These are phyloP conservation scores for Heliocidaris erythrogramma DNA, from an alignment of 35 echinoderm and acorn worm species.

Conservation along the genomic window DNA sequence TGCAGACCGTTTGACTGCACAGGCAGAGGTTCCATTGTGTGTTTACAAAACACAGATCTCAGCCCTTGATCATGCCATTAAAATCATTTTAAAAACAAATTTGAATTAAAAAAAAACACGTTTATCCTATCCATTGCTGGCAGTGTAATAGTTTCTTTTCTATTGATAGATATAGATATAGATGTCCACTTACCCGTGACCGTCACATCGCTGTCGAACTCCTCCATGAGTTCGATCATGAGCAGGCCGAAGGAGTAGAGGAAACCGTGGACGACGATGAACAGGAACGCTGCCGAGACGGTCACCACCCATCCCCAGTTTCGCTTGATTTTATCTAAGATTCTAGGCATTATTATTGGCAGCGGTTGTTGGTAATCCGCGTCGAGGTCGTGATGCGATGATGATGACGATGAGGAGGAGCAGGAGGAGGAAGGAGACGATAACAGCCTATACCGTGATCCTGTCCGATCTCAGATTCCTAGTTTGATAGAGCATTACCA, in stretches of 20 bases:
- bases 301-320: not conserved
- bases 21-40: too few species aligned
- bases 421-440: not conserved
- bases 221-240: not conserved
- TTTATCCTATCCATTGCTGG: too few species aligned
- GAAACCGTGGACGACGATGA: conserved; percentile 1
- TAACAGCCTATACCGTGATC: not conserved
- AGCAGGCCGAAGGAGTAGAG: not conserved
- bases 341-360: not conserved
- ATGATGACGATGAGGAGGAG: not conserved
- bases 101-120: too few species aligned
- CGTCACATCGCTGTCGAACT: not conserved
- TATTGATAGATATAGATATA: not conserved
- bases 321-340: not conserved
- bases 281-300: not conserved
- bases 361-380: not conserved
- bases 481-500: not conserved
- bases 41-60: too few species aligned
- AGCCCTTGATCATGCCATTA: too few species aligned
- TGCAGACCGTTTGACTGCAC: too few species aligned
- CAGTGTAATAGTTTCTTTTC: too few species aligned
- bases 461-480: not conserved
- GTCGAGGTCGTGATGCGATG: not conserved
- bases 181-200: not conserved
- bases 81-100: too few species aligned